Percentiles rank a stretch among this genome's conserved stretches.
Conservation (phyloP, 92 coral and sea anemone species). For the Porites cylindrica region DNA sequence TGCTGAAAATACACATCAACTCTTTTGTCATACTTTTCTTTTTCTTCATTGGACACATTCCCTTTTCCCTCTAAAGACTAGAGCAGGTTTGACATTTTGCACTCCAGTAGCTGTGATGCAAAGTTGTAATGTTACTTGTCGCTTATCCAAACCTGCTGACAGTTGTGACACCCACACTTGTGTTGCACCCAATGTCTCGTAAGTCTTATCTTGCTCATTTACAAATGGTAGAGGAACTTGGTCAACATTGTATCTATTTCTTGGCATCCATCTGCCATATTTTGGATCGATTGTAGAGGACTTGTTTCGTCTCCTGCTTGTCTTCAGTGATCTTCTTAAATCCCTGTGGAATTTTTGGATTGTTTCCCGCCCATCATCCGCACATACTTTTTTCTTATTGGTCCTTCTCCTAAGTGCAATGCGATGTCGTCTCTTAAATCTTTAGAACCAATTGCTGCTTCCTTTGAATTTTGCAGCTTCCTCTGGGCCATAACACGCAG, state of each 20-base stretch:
- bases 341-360: slow-evolving; percentile 58
- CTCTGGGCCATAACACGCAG: slow-evolving; percentile 57
- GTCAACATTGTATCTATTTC: slow-evolving; percentile 44
- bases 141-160: slow-evolving; percentile 55
- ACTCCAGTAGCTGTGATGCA: slow-evolving; percentile 39
- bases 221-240: slow-evolving; percentile 62
- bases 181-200: slow-evolving; percentile 42
- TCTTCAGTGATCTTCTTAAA: slow-evolving; percentile 47
- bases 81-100: slow-evolving; percentile 58
- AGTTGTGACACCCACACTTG: slow-evolving; percentile 81
- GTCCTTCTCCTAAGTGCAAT: slow-evolving; percentile 25
- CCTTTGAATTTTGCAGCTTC: slow-evolving; percentile 67
- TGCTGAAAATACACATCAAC: slow-evolving; percentile 71
- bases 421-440: slow-evolving; percentile 58
- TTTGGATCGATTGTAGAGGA: slow-evolving; percentile 9
- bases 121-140: slow-evolving; percentile 65
- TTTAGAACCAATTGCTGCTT: slow-evolving; percentile 69
- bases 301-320: slow-evolving; percentile 29
- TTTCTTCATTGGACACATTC: slow-evolving; percentile 36
- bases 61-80: slow-evolving; percentile 75
- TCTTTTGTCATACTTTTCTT: slow-evolving; percentile 44
- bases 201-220: slow-evolving; percentile 60
- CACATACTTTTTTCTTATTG: slow-evolving; percentile 61
- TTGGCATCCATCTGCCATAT: slow-evolving; percentile 58
- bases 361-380: slow-evolving; percentile 59